Evolutionary conservation across 1,140 invertebrate genomes (phyloP), one percentile per base, ranked within the genome.

Genomic region (Augochlora pura): DNA sequence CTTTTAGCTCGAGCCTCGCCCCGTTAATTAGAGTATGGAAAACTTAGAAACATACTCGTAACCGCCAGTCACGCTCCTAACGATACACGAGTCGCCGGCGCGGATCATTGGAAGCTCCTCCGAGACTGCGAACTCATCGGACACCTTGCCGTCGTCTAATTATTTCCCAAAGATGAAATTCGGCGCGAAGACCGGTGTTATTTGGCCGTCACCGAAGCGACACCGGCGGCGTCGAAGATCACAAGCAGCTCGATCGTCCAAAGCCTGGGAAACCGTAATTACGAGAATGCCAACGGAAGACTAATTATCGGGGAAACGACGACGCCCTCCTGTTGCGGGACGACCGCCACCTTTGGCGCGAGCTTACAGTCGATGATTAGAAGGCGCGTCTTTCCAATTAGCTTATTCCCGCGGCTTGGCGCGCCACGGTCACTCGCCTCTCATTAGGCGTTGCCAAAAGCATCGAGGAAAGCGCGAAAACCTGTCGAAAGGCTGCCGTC

Each of bases 361-460:
- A 81, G 80, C 66, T 80, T 68, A 64, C 83, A 76, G 59, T 63
- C 75, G 68, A 81, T 80, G 86, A 87, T 87, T 87, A 85, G 81
- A 80, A 80, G 86, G 78, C 84, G 84, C 85, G 80, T 67, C 78
- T 80, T 75, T 78, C 81, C 87, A 88, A 90, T 90, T 90, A 89
- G 87, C 86, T 83, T 72, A 88, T 85, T 85, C 76, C 64, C 63
- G 54, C 72, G 16, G 64, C 66, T 62, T 14, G 57, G 42, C 63
- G 54, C 69, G 16, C 62, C 66, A 62, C 16, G 57, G 42, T 68
- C 72, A 67, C 14, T 77, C 71, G 54, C 67, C 87, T 84, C 82
- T 89, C 83, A 88, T 90, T 88, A 81, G 9, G 54, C 27, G 60
- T 76, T 69, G 59, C 70, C 78, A 65, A 83, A 77, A 68, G 52